Conservation (phyloP, 1,140 invertebrate genomes). For the Anoplolepis gracilipes region DNA sequence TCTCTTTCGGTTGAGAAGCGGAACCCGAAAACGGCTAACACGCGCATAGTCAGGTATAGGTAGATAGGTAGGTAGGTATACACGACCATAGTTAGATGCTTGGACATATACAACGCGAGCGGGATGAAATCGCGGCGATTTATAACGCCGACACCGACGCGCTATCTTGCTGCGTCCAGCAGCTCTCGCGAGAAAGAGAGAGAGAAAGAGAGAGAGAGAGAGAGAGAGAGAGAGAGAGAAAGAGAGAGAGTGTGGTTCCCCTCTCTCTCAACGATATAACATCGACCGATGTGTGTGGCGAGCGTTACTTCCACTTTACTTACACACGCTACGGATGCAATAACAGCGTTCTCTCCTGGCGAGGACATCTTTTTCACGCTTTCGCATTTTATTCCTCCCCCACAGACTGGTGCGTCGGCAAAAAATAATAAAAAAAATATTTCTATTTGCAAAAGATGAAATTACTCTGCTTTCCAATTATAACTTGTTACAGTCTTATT, state of each 20-base stretch:
- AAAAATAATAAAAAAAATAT: not conserved
- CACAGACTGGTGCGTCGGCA: not conserved
- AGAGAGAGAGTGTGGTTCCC: not conserved
- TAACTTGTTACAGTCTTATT: not conserved
- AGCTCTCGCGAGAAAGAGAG: conserved; percentile 16
- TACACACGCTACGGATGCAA: not conserved
- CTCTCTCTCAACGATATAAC: conserved; percentile 51
- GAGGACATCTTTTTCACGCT: conserved; percentile 30
- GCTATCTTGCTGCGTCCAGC: conserved; percentile 67
- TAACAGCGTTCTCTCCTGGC: not conserved
- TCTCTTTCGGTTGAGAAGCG: conserved; percentile 2
- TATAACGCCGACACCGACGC: conserved; percentile 54
- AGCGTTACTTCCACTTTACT: not conserved
- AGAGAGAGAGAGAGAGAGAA: too few species aligned
- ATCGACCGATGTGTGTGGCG: not conserved
- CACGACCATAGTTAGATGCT: conserved; percentile 47
- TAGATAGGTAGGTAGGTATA: conserved; percentile 5
- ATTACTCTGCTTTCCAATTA: not conserved
- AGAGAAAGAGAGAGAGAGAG: too few species aligned
- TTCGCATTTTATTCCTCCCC: not conserved
- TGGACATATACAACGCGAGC: conserved; percentile 42
- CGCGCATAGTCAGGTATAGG: conserved; percentile 5
- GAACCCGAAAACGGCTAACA: conserved; percentile 40
- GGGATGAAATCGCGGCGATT: conserved; percentile 66
- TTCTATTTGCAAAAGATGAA: not conserved